Conservation (phyloP, 2,888 invertebrate species). For the Hesperia comma region DNA sequence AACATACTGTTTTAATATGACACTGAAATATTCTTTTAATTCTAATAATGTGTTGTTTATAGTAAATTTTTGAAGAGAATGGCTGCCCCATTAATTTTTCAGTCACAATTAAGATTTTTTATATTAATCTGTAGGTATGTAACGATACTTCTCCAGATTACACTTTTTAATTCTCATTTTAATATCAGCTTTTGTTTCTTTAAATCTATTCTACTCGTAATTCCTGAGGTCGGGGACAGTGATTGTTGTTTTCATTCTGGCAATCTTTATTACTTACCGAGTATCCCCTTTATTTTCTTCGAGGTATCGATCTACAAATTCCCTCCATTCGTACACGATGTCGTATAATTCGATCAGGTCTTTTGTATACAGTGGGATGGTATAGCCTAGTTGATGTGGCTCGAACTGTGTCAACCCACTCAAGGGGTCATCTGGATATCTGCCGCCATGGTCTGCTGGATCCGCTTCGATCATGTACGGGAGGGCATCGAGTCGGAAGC, state of each 20-base stretch:
- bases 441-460: constrained; percentile 63
- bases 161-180: no score
- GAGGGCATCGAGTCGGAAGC: constrained; percentile 88
- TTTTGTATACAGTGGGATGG: constrained; percentile 85
- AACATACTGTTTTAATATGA: no score
- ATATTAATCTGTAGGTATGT: no score
- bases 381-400: constrained; percentile 80
- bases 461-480: constrained; percentile 83
- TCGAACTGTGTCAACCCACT: constrained; percentile 71
- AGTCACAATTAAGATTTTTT: no score
- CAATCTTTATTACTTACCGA: constrained; percentile 56
- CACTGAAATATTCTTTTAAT: no score
- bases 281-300: constrained; percentile 66
- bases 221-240: neutral
- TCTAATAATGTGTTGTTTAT: no score
- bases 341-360: constrained; percentile 84
- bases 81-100: no score
- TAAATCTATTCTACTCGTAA: neutral
- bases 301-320: constrained; percentile 78
- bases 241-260: neutral
- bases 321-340: constrained; percentile 83
- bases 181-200: neutral
- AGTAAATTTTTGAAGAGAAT: no score
- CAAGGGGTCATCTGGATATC: constrained; percentile 80
- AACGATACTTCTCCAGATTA: neutral